These are phyloP conservation scores for Enteromius argenteus DNA, from an alignment of 2,797 vertebrate species.

Conservation along the genomic window DNA sequence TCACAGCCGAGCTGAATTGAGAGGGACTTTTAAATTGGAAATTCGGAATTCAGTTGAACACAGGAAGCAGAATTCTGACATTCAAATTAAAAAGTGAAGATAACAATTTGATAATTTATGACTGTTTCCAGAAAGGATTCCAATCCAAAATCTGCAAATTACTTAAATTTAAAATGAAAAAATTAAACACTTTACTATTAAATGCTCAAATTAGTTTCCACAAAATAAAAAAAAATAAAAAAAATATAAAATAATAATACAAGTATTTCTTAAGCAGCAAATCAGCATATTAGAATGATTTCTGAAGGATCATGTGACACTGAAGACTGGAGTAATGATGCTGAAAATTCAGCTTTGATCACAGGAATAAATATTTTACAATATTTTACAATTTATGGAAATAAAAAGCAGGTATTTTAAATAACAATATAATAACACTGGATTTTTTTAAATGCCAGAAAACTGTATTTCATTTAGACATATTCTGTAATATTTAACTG, in stretches of 20 bases:
- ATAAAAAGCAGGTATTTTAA: background rate
- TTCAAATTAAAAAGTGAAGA: background rate
- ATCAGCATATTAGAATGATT: background rate
- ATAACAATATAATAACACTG: background rate
- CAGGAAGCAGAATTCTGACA: background rate
- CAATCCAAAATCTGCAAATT: background rate
- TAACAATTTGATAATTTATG: background rate
- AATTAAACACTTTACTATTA: background rate
- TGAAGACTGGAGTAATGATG: background rate
- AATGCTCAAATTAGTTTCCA: background rate
- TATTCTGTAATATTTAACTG: background rate
- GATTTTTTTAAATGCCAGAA: background rate
- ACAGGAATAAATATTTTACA: background rate
- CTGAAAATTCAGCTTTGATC: background rate
- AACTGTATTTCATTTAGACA: background rate
- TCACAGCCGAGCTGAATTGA: background rate
- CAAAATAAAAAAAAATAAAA: too few relatives aligned
- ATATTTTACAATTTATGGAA: background rate
- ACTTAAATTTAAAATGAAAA: background rate
- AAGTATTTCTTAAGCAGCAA: background rate
- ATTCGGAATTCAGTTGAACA: background rate
- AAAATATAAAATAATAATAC: too few relatives aligned
- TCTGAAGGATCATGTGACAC: slow-evolving; percentile 11
- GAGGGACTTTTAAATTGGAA: background rate
- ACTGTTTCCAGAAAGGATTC: background rate